A percentile compares a stretch with the other conserved stretches of the same genome.
Conservation (phyloP, 2,113 vertebrate species). For the Uropsilus gracilis region DNA sequence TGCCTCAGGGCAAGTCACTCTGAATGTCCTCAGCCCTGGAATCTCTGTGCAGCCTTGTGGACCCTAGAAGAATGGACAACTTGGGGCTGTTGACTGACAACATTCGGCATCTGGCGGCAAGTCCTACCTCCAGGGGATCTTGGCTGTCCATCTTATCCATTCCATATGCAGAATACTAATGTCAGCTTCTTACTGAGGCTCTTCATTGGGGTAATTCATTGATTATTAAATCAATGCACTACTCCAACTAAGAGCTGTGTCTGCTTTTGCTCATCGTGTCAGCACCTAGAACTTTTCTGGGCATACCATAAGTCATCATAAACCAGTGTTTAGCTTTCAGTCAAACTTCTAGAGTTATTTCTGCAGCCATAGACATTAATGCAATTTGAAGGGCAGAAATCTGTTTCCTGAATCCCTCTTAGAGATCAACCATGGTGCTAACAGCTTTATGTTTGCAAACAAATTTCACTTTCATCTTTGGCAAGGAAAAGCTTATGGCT, state of each 20-base stretch:
- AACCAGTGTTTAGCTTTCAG: not conserved
- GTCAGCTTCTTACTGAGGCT: not conserved
- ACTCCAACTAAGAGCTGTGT: not conserved
- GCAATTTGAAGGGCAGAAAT: not conserved
- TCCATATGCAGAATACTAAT: not conserved
- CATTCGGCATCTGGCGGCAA: not conserved
- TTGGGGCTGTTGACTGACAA: not conserved
- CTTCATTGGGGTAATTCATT: not conserved
- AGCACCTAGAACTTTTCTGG: not conserved
- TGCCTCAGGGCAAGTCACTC: accelerated
- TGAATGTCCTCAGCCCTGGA: not conserved
- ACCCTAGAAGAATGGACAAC: not conserved
- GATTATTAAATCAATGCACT: not conserved
- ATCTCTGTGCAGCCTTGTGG: not conserved
- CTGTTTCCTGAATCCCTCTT: not conserved
- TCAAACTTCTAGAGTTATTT: not conserved
- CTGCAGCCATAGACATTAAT: not conserved
- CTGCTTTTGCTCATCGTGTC: not conserved
- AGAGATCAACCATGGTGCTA: not conserved
- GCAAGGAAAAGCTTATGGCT: not conserved
- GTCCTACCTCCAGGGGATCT: not conserved
- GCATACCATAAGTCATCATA: not conserved
- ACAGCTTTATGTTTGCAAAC: not conserved
- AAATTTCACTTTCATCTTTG: not conserved
- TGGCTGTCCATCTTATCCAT: not conserved